Base-by-base conservation (phyloP, 2,888 invertebrate species). In the Perithous albicinctus region DNA sequence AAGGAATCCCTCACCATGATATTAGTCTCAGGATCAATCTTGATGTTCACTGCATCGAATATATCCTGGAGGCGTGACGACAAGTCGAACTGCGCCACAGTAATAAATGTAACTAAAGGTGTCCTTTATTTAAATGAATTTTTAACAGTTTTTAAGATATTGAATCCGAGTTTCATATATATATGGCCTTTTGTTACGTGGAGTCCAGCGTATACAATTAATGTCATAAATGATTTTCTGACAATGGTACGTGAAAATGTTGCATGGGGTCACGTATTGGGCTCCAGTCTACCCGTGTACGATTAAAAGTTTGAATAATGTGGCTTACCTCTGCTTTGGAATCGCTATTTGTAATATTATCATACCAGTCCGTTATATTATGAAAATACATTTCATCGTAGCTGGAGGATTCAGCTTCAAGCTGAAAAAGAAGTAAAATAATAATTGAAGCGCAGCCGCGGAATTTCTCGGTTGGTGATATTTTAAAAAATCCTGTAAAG, bases 11-110 rank as follows among this genome's bases (percentile, higher is more conserved):
- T 1, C 0, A 48, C 1, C 2, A 8, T 20, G 0, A 78, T 5
- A 26, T 26, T 8, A 3, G 43, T 74, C 0, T 43, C 51, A 15
- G 73, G 67, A 61, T 83, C 18, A 35, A 78, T 12, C 12, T 78
- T 23, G 20, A 66, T 43, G 23, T 83, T 78, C 7, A 72, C 41
- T 8, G 41, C 38, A 69, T 82, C 73, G 54, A 84, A 82, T 18
- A 67, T 56, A 3, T 54, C 56, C 35, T 63, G 61, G 15, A 82
- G 61, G 32, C 73, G 15, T 0, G 35, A 35, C 15, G 23, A 12
- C 70, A 72, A 78, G 38, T 84, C 59, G 29, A 84, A 56, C 77
- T 63, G 32, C 41, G 15, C 4, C 7, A 20, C 10, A 41, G 26
- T 3, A 41, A n/a, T n/a, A n/a, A n/a, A n/a, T n/a, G n/a, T n/a